Evolutionary conservation across 2,888 invertebrate species (phyloP).

Genomic region (Eustalomyia histrio): DNA sequence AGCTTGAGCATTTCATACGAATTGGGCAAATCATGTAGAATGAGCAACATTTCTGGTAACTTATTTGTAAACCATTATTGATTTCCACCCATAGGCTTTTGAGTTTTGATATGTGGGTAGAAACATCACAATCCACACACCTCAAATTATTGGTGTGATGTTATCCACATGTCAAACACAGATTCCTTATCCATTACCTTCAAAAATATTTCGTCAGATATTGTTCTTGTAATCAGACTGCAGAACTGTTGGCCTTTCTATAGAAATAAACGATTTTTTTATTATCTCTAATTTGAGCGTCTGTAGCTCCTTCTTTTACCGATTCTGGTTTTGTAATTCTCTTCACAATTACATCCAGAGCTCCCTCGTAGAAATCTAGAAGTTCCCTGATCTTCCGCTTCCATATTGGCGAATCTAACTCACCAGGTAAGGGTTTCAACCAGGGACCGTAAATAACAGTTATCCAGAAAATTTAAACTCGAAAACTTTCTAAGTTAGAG

Average conservation of each 20-base stretch:
- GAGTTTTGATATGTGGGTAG: slow-evolving; percentile 69
- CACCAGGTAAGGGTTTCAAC: slow-evolving; percentile 13
- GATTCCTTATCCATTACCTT: slow-evolving; percentile 73
- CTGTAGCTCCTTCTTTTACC: not conserved
- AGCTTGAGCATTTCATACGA: slow-evolving; percentile 64
- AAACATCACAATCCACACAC: slow-evolving; percentile 69
- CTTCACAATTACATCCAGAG: slow-evolving; percentile 10
- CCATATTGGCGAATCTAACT: slow-evolving; percentile 18
- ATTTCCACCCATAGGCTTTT: slow-evolving; percentile 69
- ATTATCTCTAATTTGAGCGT: slow-evolving; percentile 4
- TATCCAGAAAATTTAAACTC: too few relatives aligned
- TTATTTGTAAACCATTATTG: slow-evolving; percentile 67
- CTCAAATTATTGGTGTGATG: slow-evolving; percentile 68
- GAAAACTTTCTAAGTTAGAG: too few relatives aligned
- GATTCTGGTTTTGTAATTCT: slow-evolving; percentile 2
- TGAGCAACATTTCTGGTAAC: slow-evolving; percentile 67
- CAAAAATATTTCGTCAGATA: slow-evolving; percentile 70
- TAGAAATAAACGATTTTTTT: slow-evolving; percentile 64
- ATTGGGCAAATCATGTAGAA: slow-evolving; percentile 66
- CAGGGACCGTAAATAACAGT: too few relatives aligned
- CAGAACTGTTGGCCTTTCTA: slow-evolving; percentile 72
- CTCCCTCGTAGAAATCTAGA: slow-evolving; percentile 28
- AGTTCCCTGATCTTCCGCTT: slow-evolving; percentile 29
- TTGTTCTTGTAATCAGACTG: slow-evolving; percentile 71
- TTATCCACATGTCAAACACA: slow-evolving; percentile 68